A percentile compares a stretch with the other conserved stretches of the same genome.
These are phyloP conservation scores for Leucania comma DNA, from an alignment of 2,888 invertebrate genomes.

Conservation along the genomic window DNA sequence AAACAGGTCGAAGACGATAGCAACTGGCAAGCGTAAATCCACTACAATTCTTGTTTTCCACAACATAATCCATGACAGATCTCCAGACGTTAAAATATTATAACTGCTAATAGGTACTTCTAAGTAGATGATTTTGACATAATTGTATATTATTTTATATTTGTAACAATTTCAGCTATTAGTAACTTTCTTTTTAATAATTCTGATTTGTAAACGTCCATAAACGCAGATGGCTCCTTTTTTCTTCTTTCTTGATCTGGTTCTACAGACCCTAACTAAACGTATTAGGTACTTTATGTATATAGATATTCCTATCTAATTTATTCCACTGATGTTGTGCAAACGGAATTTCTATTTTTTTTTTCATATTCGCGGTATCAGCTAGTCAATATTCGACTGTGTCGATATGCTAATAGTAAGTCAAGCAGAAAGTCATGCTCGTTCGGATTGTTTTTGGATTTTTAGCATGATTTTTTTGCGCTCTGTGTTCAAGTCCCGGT, in stretches of 20 bases:
- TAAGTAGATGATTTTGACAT: not conserved
- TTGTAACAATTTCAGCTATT: not conserved
- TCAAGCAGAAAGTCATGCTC: conserved; percentile 27
- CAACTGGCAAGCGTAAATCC: not conserved
- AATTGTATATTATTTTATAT: not conserved
- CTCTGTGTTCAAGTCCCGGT: conserved; percentile 12
- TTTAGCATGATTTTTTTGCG: not conserved
- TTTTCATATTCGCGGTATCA: not conserved
- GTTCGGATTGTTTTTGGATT: not conserved
- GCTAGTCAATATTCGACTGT: not conserved
- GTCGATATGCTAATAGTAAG: conserved; percentile 26
- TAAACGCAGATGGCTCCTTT: not conserved
- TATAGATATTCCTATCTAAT: not conserved
- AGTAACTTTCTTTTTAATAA: not conserved
- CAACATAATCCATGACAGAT: not conserved
- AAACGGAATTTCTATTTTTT: not conserved
- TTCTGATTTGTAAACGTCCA: not conserved
- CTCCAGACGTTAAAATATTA: not conserved
- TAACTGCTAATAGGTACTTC: not conserved
- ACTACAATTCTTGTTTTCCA: not conserved
- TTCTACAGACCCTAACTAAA: not conserved
- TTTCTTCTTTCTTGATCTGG: not conserved
- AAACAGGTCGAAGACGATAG: too few relatives aligned
- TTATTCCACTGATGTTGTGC: not conserved
- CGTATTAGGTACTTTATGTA: too few relatives aligned